These are phyloP conservation scores for Gortyna flavago DNA, from an alignment of 2,888 invertebrate genomes.

Conservation along the genomic window DNA sequence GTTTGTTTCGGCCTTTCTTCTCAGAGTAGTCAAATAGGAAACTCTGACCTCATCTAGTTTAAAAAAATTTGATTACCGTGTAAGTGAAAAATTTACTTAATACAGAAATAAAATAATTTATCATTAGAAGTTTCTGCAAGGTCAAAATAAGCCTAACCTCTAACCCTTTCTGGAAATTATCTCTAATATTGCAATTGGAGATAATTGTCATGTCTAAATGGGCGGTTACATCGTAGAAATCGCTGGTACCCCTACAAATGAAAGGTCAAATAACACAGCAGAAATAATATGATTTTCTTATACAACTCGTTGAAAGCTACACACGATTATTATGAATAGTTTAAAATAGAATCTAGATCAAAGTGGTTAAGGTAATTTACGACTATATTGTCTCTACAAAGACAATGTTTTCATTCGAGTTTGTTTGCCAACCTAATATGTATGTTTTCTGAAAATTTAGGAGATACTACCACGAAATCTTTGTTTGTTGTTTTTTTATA, in stretches of 20 bases:
- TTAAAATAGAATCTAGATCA: slow-evolving; percentile 42
- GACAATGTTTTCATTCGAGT: slow-evolving; percentile 27
- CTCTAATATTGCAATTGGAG: not conserved
- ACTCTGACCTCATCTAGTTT: not conserved
- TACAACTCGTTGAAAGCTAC: slow-evolving; percentile 11
- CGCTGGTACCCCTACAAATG: not conserved
- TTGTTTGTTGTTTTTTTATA: slow-evolving; percentile 23
- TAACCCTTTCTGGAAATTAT: not conserved
- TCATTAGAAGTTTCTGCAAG: not conserved
- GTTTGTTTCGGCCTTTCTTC: not conserved
- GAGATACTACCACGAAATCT: slow-evolving; percentile 17
- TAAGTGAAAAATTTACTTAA: not conserved
- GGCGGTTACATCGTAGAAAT: not conserved
- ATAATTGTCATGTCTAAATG: not conserved
- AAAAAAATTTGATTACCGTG: not conserved
- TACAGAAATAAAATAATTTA: not conserved
- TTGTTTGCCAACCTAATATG: slow-evolving; percentile 45
- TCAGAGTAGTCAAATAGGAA: not conserved
- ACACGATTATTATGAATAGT: slow-evolving; percentile 29
- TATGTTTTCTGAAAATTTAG: slow-evolving; percentile 50
- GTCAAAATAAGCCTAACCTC: not conserved
- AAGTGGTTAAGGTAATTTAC: slow-evolving; percentile 45
- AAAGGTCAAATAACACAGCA: not conserved
- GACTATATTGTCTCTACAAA: slow-evolving; percentile 30
- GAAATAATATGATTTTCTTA: not conserved